phyloP scores from a whole-genome alignment of 2,888 invertebrate genomes.

The Selenia dentaria region DNA sequence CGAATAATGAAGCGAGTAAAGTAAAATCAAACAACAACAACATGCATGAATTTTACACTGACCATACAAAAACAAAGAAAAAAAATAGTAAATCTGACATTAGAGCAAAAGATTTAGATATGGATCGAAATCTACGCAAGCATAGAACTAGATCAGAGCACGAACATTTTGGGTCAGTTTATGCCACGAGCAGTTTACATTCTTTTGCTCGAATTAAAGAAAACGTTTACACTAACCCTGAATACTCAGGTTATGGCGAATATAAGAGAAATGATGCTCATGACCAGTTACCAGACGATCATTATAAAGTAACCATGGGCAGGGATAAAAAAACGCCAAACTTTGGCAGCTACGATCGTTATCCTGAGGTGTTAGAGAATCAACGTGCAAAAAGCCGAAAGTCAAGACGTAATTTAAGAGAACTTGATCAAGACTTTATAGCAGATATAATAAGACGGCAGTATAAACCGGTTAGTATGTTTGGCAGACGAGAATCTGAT shows the following conservation, averaged over 20 bases:
- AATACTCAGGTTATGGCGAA: conserved; percentile 28
- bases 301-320: conserved; percentile 29
- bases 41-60: conserved; percentile 8
- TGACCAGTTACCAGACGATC: conserved; percentile 32
- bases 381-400: conserved; percentile 33
- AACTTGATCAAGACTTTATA: conserved; percentile 65
- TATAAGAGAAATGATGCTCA: conserved; percentile 31
- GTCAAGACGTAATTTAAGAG: conserved; percentile 33
- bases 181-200: conserved; percentile 55
- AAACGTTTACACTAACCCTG: conserved; percentile 25
- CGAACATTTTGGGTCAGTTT: conserved; percentile 40
- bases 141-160: conserved; percentile 44
- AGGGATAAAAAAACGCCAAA: conserved; percentile 36
- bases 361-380: conserved; percentile 34
- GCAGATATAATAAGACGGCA: conserved; percentile 68
- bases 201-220: conserved; percentile 45
- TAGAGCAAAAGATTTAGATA: conserved; percentile 27
- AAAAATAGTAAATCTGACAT: conserved; percentile 44
- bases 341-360: conserved; percentile 29
- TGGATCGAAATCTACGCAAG: conserved; percentile 38
- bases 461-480: conserved; percentile 66
- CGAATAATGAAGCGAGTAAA: conserved; percentile 11
- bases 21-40: conserved; percentile 8
- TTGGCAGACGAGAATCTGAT: conserved; percentile 58
- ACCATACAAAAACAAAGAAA: conserved; percentile 32